phyloP scores from a whole-genome alignment of 2,888 invertebrate species.

The Caenorhabditis sp. region DNA sequence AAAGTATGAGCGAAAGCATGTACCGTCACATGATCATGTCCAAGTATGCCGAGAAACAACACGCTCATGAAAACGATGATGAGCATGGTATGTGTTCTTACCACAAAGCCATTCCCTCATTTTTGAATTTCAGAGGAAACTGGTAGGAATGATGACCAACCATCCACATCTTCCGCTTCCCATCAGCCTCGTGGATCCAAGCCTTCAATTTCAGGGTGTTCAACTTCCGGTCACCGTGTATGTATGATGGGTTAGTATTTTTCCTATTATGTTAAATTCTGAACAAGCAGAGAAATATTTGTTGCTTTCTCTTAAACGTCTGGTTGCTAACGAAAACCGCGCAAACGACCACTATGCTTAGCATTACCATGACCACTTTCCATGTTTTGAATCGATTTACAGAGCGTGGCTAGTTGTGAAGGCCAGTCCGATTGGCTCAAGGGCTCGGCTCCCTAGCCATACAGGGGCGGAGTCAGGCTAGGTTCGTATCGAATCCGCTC shows the following conservation, averaged over 20 bases:
- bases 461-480: not conserved
- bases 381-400: slow-evolving; percentile 1
- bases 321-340: slow-evolving; percentile 3
- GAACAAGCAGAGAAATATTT: not conserved
- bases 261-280: not conserved
- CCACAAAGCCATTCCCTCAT: too few relatives aligned
- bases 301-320: not conserved
- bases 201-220: slow-evolving; percentile 20
- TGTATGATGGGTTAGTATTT: slow-evolving; percentile 35
- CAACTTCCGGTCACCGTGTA: slow-evolving; percentile 14
- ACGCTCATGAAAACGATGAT: slow-evolving; percentile 28
- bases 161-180: slow-evolving; percentile 39
- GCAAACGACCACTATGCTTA: not conserved
- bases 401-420: not conserved
- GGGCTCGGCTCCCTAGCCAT: not conserved
- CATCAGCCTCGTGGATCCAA: slow-evolving; percentile 10
- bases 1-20: slow-evolving; percentile 72
- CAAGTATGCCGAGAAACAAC: slow-evolving; percentile 45
- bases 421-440: not conserved
- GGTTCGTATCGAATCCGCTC: not conserved
- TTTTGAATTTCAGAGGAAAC: slow-evolving; percentile 37
- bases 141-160: slow-evolving; percentile 23
- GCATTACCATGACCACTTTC: slow-evolving; percentile 14
- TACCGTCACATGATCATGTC: slow-evolving; percentile 45
- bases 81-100: slow-evolving; percentile 31